Conservation (phyloP, 2,797 vertebrate genomes). For the Chiroxiphia lanceolata region DNA sequence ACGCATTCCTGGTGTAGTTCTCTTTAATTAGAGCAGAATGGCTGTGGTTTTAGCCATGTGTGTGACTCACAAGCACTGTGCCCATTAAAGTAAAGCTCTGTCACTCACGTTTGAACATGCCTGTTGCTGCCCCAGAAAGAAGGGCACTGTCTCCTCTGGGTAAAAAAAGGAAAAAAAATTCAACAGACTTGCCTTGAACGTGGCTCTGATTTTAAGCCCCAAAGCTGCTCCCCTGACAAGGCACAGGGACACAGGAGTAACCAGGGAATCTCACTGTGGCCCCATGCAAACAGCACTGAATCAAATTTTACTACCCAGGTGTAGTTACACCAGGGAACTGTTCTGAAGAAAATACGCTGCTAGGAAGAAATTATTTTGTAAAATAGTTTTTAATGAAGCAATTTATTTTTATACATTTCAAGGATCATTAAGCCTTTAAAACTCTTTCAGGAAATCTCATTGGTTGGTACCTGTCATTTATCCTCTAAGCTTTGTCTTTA, state of each 20-base stretch:
- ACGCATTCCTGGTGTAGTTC: slow-evolving; percentile 58
- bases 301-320: slow-evolving; percentile 62
- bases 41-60: slow-evolving; percentile 10
- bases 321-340: slow-evolving; percentile 26
- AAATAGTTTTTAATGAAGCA: slow-evolving; percentile 70
- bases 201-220: background rate
- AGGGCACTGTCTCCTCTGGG: background rate
- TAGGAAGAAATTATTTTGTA: slow-evolving; percentile 53
- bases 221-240: background rate
- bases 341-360: slow-evolving; percentile 38
- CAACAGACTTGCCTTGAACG: background rate
- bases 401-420: slow-evolving; percentile 65
- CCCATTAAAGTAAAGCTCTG: slow-evolving; percentile 7
- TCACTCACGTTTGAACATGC: background rate
- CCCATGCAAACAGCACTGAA: background rate
- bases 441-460: slow-evolving; percentile 51
- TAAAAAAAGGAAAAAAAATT: background rate
- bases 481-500: slow-evolving; percentile 16
- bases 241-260: background rate
- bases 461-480: slow-evolving; percentile 53
- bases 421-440: slow-evolving; percentile 60
- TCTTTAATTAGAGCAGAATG: slow-evolving; percentile 67
- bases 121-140: background rate
- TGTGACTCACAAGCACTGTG: slow-evolving; percentile 13
- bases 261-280: background rate